A percentile compares a stretch with the other conserved stretches of the same genome.
phyloP scores from a whole-genome alignment of 2,888 invertebrate genomes.

The Allacma fusca region DNA sequence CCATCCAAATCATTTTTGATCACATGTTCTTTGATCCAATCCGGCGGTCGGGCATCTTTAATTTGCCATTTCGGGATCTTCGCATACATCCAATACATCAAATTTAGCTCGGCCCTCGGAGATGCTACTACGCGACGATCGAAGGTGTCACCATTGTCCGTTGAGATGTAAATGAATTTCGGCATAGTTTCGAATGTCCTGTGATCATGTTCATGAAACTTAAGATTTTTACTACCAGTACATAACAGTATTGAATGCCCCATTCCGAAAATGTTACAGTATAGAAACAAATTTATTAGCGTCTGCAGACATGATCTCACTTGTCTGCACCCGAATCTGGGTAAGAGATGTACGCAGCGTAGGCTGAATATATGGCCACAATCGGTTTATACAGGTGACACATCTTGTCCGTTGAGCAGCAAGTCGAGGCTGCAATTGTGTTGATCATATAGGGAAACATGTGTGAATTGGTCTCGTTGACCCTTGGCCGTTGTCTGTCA shows the following conservation, averaged over 20 bases:
- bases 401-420: constrained; percentile 25
- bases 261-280: too few species aligned
- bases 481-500: not conserved
- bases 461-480: not conserved
- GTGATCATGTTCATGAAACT: not conserved
- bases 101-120: constrained; percentile 37
- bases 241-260: too few species aligned
- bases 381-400: constrained; percentile 18
- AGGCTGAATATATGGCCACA: constrained; percentile 39
- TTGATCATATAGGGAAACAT: constrained; percentile 40
- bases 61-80: constrained; percentile 31
- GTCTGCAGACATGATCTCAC: not conserved
- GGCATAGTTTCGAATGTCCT: not conserved
- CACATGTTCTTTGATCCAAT: not conserved
- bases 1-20: not conserved
- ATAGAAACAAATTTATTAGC: not conserved
- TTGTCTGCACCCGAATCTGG: not conserved
- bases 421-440: constrained; percentile 25
- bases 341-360: constrained; percentile 10
- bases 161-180: constrained; percentile 50
- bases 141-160: constrained; percentile 50
- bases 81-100: constrained; percentile 50
- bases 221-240: too few species aligned
- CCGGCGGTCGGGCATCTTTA: constrained; percentile 24
- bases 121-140: constrained; percentile 44